Percentiles rank a stretch among this genome's conserved stretches.
Evolutionary conservation across 1,140 invertebrate species (phyloP).

Genomic region (Araneus ventricosus): DNA sequence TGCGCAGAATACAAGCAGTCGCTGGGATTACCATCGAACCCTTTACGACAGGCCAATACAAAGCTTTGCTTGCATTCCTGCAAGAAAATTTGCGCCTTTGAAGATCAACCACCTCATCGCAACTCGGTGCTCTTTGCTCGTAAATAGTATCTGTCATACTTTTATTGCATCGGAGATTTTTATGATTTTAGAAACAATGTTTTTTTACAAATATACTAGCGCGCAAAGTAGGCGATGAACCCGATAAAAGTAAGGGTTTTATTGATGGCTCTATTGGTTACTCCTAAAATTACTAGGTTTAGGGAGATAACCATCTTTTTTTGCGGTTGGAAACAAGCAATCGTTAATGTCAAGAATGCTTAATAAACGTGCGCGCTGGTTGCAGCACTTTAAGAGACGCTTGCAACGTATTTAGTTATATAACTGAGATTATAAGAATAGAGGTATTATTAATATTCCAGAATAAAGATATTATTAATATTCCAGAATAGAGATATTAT

Average conservation of each 20-base stretch:
- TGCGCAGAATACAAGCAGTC: not conserved
- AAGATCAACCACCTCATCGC: not conserved
- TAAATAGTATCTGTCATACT: not conserved
- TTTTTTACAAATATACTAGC: not conserved
- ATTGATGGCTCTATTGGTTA: not conserved
- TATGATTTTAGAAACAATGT: not conserved
- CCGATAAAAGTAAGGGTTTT: not conserved
- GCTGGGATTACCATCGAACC: not conserved
- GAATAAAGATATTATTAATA: no score
- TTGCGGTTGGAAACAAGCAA: no score
- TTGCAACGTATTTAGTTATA: no score
- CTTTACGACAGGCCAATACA: not conserved
- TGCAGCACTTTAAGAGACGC: no score
- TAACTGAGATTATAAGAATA: no score
- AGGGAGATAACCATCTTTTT: no score
- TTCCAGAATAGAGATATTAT: no score
- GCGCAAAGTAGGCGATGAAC: not conserved
- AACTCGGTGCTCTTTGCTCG: not conserved
- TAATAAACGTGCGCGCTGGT: no score
- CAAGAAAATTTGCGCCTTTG: not conserved
- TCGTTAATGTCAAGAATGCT: no score
- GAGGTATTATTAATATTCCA: no score
- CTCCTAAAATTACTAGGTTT: no score
- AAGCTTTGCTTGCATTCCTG: not conserved
- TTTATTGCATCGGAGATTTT: not conserved